Conservation (phyloP, 2,797 vertebrate species). For the Crenichthys baileyi region DNA sequence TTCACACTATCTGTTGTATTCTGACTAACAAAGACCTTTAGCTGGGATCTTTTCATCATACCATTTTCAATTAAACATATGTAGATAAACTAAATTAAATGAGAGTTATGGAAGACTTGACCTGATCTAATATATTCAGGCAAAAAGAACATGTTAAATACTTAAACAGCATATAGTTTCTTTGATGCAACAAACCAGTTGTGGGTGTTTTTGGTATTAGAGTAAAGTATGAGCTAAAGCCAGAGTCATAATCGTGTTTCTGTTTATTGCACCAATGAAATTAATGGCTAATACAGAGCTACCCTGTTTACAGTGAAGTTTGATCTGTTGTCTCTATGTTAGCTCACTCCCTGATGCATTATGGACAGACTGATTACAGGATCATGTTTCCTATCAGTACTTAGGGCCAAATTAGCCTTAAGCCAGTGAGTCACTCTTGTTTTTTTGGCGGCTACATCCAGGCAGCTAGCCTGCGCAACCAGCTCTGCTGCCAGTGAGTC, state of each 20-base stretch:
- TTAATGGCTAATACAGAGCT: background rate
- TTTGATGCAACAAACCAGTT: background rate
- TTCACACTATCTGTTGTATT: background rate
- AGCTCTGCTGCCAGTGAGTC: slow-evolving; percentile 49
- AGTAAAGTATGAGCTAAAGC: background rate
- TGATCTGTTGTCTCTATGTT: background rate
- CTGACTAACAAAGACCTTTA: background rate
- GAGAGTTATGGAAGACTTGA: background rate
- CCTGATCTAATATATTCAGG: background rate
- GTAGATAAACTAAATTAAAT: background rate
- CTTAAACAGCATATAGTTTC: background rate
- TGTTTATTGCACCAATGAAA: background rate
- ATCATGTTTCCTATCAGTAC: slow-evolving; percentile 48
- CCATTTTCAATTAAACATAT: background rate
- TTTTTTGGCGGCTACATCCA: slow-evolving; percentile 46
- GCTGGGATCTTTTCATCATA: background rate
- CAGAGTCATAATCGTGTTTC: background rate
- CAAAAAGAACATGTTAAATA: background rate
- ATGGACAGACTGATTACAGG: slow-evolving; percentile 44
- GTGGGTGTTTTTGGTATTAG: background rate
- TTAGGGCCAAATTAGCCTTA: slow-evolving; percentile 40
- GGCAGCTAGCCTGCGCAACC: slow-evolving; percentile 48
- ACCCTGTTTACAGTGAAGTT: background rate
- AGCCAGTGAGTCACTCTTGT: slow-evolving; percentile 53
- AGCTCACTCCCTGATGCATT: slow-evolving; percentile 26